Conservation (phyloP, 2,888 invertebrate genomes). For the Brenthis ino region DNA sequence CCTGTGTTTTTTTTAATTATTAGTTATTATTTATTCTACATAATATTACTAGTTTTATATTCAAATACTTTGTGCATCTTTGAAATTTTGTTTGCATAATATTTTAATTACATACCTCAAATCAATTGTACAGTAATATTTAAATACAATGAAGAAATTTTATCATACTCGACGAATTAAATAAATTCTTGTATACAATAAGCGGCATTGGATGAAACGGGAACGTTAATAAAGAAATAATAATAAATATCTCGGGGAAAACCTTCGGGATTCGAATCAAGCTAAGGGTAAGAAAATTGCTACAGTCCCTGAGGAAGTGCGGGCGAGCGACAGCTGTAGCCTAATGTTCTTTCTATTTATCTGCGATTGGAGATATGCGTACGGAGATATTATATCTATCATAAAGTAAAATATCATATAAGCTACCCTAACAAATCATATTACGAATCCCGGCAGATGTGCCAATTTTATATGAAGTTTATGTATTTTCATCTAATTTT, state of each 20-base stretch:
- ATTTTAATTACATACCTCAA: not conserved
- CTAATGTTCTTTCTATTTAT: constrained; percentile 79
- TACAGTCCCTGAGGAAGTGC: constrained; percentile 70
- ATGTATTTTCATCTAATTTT: not conserved
- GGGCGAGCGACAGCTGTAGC: constrained; percentile 72
- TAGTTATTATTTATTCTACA: too few species aligned
- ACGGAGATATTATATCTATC: constrained; percentile 48
- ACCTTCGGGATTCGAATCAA: constrained; percentile 79
- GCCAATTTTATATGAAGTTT: constrained; percentile 25
- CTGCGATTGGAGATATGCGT: constrained; percentile 66
- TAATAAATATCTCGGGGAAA: constrained; percentile 78
- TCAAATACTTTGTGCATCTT: too few species aligned
- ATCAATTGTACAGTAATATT: not conserved
- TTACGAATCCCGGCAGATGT: constrained; percentile 29
- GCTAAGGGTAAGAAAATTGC: constrained; percentile 80
- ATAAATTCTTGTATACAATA: constrained; percentile 67
- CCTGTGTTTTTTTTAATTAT: too few species aligned
- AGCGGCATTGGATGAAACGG: constrained; percentile 64
- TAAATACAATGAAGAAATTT: constrained; percentile 50
- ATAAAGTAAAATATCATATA: constrained; percentile 41
- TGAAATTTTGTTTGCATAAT: constrained; percentile 2
- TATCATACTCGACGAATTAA: constrained; percentile 55
- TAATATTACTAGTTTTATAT: too few species aligned
- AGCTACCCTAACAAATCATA: constrained; percentile 30
- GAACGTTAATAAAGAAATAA: constrained; percentile 79